Conservation (phyloP, 1,140 invertebrate genomes). For the Cotesia typhae region DNA sequence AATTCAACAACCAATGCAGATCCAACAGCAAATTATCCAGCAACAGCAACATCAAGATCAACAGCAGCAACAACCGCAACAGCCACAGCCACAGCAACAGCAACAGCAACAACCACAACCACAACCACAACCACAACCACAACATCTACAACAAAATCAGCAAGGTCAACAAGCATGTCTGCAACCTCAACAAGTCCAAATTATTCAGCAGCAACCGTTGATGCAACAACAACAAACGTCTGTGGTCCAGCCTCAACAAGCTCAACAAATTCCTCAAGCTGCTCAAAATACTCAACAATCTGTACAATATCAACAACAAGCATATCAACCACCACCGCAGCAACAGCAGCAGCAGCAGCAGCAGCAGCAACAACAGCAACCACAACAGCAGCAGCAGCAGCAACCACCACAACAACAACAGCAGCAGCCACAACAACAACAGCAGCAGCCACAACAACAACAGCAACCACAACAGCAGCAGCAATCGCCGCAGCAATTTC, state of each 20-base stretch:
- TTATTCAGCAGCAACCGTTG: conserved; percentile 59
- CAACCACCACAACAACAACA: conserved; percentile 57
- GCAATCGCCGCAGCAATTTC: conserved; percentile 63
- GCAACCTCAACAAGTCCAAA: conserved; percentile 60
- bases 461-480: conserved; percentile 60
- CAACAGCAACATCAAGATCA: conserved; percentile 64
- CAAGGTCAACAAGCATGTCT: conserved; percentile 54
- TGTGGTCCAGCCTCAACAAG: conserved; percentile 72
- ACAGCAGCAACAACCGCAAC: conserved; percentile 49
- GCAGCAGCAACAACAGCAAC: conserved; percentile 61
- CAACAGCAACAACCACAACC: conserved; percentile 19
- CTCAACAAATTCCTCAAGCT: conserved; percentile 66
- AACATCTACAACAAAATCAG: conserved; percentile 52
- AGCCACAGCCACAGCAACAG: conserved; percentile 28
- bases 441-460: conserved; percentile 62
- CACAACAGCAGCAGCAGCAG: conserved; percentile 49
- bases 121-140: conserved; percentile 1
- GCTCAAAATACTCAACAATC: conserved; percentile 53
- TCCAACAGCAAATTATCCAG: conserved; percentile 49
- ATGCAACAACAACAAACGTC: conserved; percentile 66
- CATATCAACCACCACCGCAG: conserved; percentile 52
- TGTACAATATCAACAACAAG: conserved; percentile 62
- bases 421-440: conserved; percentile 64
- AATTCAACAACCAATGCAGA: conserved; percentile 37
- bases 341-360: conserved; percentile 61